Conservation (phyloP, 2,888 invertebrate genomes). For the Mimas tiliae region DNA sequence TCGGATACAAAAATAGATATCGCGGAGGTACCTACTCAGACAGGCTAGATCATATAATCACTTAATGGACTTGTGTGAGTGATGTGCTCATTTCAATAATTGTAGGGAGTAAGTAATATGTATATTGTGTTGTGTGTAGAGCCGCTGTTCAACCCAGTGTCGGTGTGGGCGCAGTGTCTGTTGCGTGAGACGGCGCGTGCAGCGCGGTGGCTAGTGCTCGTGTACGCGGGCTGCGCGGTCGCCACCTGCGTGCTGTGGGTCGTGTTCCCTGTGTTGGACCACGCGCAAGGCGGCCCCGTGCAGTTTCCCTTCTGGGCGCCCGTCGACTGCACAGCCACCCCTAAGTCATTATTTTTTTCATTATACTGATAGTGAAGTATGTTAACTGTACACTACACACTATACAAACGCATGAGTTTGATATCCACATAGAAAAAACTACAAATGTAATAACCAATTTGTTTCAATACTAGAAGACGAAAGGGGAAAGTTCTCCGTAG, state of each 20-base stretch:
- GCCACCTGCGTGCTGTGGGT: constrained; percentile 63
- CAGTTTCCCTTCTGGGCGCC: constrained; percentile 52
- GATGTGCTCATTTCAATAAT: no score
- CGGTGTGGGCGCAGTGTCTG: constrained; percentile 25
- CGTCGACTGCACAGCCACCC: constrained; percentile 37
- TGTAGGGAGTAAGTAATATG: no score
- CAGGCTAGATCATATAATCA: no score
- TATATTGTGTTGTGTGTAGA: constrained; percentile 32
- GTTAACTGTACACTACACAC: no score
- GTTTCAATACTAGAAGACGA: no score
- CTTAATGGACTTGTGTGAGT: no score
- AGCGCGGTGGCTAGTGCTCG: constrained; percentile 41
- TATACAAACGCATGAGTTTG: no score
- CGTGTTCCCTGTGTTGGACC: constrained; percentile 48
- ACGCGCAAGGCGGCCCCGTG: constrained; percentile 42
- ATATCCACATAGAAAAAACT: no score
- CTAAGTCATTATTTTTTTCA: neutral
- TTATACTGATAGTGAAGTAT: neutral
- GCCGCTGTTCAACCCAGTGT: constrained; percentile 39
- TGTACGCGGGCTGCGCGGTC: constrained; percentile 53
- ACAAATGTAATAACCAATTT: no score
- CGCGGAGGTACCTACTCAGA: no score
- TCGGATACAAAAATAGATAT: no score
- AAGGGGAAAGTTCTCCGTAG: no score
- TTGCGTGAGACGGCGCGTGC: constrained; percentile 38